phyloP scores from a whole-genome alignment of 2,113 vertebrate genomes.

The Pogona vitticeps region DNA sequence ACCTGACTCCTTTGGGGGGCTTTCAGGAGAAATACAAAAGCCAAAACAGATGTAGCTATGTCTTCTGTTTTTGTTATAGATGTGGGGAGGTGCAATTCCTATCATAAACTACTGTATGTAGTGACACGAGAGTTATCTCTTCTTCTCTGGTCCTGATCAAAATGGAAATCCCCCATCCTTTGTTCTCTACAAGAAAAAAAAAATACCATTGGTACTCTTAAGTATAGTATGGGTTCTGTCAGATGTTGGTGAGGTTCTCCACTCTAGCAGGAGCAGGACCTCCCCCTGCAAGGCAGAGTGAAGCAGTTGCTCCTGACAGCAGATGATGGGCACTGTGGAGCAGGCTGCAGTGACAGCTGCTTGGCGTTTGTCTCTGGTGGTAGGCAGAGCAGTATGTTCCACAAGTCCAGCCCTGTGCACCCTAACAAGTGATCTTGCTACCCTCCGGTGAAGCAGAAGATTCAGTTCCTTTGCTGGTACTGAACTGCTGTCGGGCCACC shows the following conservation, averaged over 20 bases:
- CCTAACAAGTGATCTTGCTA: background rate
- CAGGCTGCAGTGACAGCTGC: background rate
- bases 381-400: background rate
- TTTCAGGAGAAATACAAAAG: no score
- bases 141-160: background rate
- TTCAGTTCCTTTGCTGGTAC: background rate
- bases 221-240: background rate
- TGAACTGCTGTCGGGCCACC: background rate
- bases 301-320: background rate
- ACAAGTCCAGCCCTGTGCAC: background rate
- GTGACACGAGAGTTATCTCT: background rate
- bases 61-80: no score
- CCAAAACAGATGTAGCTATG: no score
- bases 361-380: background rate
- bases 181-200: background rate
- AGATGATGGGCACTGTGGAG: background rate
- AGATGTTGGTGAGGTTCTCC: constrained; percentile 3
- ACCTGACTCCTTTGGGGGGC: no score
- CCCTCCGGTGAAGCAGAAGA: background rate
- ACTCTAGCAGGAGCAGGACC: background rate
- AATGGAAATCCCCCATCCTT: background rate
- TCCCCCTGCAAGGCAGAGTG: background rate
- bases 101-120: no score
- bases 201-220: background rate
- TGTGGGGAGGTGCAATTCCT: no score